These are phyloP conservation scores for Tragelaphus eurycerus DNA, from an alignment of 2,797 vertebrate species.

Conservation along the genomic window DNA sequence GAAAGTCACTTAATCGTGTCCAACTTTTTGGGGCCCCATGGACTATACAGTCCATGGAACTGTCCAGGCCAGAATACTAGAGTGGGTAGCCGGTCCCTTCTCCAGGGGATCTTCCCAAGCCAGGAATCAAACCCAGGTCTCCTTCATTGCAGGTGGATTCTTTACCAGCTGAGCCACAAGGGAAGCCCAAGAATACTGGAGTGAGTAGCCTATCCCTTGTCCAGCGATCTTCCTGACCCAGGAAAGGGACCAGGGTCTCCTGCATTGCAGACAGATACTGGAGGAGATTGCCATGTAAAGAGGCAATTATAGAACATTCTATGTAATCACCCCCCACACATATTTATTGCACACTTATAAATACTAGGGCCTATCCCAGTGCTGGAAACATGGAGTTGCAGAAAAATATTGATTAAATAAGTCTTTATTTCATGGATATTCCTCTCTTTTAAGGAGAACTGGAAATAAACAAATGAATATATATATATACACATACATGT, in stretches of 20 bases:
- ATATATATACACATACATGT: background rate
- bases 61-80: background rate
- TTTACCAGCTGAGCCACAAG: background rate
- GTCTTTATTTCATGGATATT: background rate
- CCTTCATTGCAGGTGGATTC: background rate
- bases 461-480: background rate
- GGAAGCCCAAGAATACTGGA: background rate
- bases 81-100: background rate
- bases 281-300: background rate
- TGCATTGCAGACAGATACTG: background rate
- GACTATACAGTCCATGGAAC: background rate
- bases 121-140: background rate
- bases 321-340: background rate
- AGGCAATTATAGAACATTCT: background rate
- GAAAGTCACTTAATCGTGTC: background rate
- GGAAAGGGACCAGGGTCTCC: background rate
- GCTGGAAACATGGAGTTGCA: background rate
- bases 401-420: background rate
- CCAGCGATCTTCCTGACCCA: background rate
- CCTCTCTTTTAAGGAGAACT: background rate
- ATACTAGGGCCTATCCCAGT: background rate
- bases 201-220: background rate
- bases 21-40: accelerated
- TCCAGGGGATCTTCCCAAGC: background rate
- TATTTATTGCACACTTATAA: background rate